Evolutionary conservation across 37 sponge, comb jelly and placozoan genomes (phyloP).

Genomic region (Tethya wilhelma): DNA sequence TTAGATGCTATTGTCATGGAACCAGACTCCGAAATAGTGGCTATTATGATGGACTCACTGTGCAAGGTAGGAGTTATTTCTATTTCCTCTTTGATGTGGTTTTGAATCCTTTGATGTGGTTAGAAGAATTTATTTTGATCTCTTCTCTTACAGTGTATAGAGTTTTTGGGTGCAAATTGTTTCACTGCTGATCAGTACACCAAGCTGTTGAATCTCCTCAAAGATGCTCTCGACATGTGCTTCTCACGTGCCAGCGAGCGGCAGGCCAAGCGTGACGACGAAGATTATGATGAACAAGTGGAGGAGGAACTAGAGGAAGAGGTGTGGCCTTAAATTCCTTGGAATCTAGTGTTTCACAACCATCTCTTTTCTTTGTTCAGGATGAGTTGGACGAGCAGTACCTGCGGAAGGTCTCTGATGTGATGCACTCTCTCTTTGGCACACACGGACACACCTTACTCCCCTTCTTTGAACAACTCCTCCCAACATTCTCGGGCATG

Average conservation of each 20-base stretch:
- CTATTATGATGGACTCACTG: conserved; percentile 84
- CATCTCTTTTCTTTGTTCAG: conserved; percentile 12
- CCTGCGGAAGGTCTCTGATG: conserved; percentile 87
- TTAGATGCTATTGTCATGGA: conserved; percentile 88
- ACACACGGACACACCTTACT: conserved; percentile 79
- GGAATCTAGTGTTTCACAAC: not conserved
- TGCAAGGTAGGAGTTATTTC: conserved; percentile 57
- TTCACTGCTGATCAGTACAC: conserved; percentile 88
- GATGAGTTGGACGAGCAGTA: conserved; percentile 81
- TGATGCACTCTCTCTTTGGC: conserved; percentile 89
- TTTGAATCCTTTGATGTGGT: not conserved
- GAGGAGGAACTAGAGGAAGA: conserved; percentile 95
- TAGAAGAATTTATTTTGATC: not conserved
- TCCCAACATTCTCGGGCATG: conserved; percentile 83
- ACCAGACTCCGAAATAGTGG: conserved; percentile 87
- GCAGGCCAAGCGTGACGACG: conserved; percentile 79
- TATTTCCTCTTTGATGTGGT: not conserved
- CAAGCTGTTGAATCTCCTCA: conserved; percentile 73
- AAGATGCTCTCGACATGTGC: conserved; percentile 71
- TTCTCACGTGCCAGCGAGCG: conserved; percentile 81
- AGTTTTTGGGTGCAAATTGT: conserved; percentile 91
- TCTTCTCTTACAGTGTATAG: conserved; percentile 67
- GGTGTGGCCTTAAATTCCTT: no score
- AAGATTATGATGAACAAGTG: conserved; percentile 98
- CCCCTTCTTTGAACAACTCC: conserved; percentile 88